Evolutionary conservation across 1,140 invertebrate species (phyloP).

Genomic region (Andrena cerasifolii): DNA sequence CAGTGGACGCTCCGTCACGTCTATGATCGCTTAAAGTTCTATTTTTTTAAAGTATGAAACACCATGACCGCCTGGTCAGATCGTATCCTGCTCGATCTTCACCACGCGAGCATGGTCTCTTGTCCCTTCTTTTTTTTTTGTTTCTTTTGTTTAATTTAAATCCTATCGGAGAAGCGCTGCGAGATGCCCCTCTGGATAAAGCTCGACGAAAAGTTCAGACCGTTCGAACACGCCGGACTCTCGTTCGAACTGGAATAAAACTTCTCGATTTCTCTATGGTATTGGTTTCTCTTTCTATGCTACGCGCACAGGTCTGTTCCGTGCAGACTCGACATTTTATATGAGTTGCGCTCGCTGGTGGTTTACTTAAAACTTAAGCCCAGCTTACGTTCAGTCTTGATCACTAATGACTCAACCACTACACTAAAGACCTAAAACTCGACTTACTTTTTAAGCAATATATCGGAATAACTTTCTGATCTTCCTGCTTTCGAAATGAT

Average conservation of each 20-base stretch:
- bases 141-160: conserved; percentile 38
- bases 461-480: conserved; percentile 2
- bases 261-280: conserved; percentile 27
- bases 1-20: conserved; percentile 60
- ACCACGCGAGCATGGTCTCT: conserved; percentile 33
- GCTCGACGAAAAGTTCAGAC: conserved; percentile 46
- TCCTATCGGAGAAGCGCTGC: conserved; percentile 55
- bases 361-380: conserved; percentile 52
- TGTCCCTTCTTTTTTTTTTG: not conserved
- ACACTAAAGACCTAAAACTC: conserved; percentile 48
- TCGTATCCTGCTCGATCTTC: conserved; percentile 53
- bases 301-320: conserved; percentile 21
- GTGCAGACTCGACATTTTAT: conserved; percentile 25
- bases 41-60: conserved; percentile 54
- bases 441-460: conserved; percentile 50
- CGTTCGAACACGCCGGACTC: conserved; percentile 21
- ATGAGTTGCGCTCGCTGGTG: conserved; percentile 16
- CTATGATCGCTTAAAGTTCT: conserved; percentile 47
- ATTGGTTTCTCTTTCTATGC: conserved; percentile 1
- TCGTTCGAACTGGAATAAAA: conserved; percentile 16
- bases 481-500: no score
- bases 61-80: conserved; percentile 25
- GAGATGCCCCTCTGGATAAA: conserved; percentile 53
- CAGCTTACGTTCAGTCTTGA: conserved; percentile 57
- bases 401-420: conserved; percentile 54